Percentiles rank a stretch among this genome's conserved stretches.
These are phyloP conservation scores for Dicrostonyx torquatus DNA, from an alignment of 2,797 vertebrate species.

Conservation along the genomic window DNA sequence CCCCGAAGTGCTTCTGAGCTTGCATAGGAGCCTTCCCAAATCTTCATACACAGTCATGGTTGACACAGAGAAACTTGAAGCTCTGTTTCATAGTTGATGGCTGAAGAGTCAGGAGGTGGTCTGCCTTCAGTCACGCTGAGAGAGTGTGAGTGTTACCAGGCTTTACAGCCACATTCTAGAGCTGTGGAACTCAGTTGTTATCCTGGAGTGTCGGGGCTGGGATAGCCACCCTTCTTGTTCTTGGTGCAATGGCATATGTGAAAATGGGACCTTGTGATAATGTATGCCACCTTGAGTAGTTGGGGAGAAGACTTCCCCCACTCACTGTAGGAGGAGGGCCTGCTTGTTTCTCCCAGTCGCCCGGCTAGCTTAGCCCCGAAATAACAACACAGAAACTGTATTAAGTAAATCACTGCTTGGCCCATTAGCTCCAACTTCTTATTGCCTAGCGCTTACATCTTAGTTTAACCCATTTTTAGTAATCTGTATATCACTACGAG, in stretches of 20 bases:
- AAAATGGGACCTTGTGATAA: neutral
- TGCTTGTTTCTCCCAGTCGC: no score
- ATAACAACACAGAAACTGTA: no score
- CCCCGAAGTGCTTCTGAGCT: neutral
- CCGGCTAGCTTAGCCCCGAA: no score
- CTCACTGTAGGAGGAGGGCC: no score
- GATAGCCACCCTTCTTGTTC: neutral
- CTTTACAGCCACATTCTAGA: neutral
- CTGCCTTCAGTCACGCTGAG: neutral
- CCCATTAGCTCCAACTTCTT: no score
- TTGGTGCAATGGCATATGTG: neutral
- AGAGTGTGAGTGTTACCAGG: neutral
- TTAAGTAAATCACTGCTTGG: no score
- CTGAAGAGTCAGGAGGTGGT: neutral
- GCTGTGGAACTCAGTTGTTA: neutral
- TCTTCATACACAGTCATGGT: neutral
- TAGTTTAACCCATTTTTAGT: no score
- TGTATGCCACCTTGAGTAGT: neutral
- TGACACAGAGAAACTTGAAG: neutral
- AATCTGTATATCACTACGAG: no score
- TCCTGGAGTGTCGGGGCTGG: neutral
- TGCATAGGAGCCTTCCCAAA: neutral
- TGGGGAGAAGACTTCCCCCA: neutral
- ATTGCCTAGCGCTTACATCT: no score
- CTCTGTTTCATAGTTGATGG: neutral